Conservation (phyloP, 2,888 invertebrate genomes). For the Machimus rusticus region DNA sequence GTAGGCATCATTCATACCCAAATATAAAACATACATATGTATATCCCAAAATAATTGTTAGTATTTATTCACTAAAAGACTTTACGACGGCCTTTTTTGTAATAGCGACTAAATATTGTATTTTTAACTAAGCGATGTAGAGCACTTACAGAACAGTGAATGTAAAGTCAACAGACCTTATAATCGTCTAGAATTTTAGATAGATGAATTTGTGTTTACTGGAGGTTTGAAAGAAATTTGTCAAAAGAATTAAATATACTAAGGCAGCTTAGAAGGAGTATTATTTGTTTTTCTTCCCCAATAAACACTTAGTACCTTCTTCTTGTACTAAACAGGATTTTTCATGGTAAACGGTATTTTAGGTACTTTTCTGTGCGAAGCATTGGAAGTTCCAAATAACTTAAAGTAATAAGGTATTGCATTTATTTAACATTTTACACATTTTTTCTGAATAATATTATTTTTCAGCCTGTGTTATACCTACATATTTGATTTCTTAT, state of each 20-base stretch:
- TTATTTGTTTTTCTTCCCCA: not conserved
- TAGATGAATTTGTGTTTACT: slow-evolving; percentile 26
- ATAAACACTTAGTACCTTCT: too few species aligned
- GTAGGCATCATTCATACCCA: not conserved
- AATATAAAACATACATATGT: not conserved
- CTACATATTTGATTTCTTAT: too few species aligned
- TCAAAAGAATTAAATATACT: not conserved
- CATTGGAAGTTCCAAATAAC: too few species aligned
- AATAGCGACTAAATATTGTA: slow-evolving; percentile 16
- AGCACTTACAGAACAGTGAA: not conserved
- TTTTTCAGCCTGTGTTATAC: too few species aligned
- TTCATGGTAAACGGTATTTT: too few species aligned
- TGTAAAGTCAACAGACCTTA: slow-evolving; percentile 10
- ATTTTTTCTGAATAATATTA: too few species aligned
- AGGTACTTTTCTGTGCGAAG: too few species aligned
- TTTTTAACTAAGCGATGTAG: not conserved
- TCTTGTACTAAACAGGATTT: too few species aligned
- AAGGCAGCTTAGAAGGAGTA: not conserved
- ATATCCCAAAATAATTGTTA: not conserved
- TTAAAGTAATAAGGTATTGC: too few species aligned
- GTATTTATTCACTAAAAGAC: slow-evolving; percentile 25
- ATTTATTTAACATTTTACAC: too few species aligned
- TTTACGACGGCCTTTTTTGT: slow-evolving; percentile 32
- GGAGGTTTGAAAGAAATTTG: not conserved
- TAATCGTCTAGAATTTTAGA: slow-evolving; percentile 15